Conservation (phyloP, 2,797 vertebrate species). For the Erethizon dorsatum region DNA sequence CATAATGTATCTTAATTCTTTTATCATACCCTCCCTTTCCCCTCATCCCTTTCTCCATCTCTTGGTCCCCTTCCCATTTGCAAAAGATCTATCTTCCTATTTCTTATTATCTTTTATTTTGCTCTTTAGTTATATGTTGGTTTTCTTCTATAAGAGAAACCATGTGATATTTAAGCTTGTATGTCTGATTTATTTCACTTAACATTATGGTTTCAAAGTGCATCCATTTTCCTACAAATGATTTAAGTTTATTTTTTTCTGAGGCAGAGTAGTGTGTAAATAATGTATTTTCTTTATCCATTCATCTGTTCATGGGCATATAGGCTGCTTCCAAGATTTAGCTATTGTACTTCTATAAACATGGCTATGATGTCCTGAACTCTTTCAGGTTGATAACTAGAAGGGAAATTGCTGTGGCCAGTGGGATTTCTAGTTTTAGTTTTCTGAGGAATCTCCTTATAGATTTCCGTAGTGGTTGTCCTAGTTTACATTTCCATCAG, state of each 20-base stretch:
- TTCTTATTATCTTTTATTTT: not conserved
- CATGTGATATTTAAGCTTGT: not conserved
- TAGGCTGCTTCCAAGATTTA: not conserved
- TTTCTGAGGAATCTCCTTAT: not conserved
- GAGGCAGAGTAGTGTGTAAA: not conserved
- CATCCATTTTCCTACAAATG: not conserved
- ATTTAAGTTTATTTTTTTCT: not conserved
- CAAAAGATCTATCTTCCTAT: not conserved
- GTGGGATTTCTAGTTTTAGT: not conserved
- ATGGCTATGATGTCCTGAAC: not conserved
- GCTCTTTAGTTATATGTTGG: not conserved
- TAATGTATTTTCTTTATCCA: not conserved
- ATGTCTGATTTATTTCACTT: not conserved
- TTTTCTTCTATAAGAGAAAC: not conserved
- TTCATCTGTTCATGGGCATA: not conserved
- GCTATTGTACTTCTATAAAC: not conserved
- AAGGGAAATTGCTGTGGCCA: not conserved
- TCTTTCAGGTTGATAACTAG: not conserved
- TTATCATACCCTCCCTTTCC: not conserved
- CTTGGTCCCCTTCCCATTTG: not conserved
- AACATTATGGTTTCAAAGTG: not conserved
- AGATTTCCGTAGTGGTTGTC: not conserved
- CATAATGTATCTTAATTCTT: not conserved
- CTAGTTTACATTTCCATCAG: not conserved
- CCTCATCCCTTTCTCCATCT: not conserved